Percentiles rank a stretch among this genome's conserved stretches.
Conservation (phyloP, 2,888 invertebrate species). For the Agrotis ipsilon region DNA sequence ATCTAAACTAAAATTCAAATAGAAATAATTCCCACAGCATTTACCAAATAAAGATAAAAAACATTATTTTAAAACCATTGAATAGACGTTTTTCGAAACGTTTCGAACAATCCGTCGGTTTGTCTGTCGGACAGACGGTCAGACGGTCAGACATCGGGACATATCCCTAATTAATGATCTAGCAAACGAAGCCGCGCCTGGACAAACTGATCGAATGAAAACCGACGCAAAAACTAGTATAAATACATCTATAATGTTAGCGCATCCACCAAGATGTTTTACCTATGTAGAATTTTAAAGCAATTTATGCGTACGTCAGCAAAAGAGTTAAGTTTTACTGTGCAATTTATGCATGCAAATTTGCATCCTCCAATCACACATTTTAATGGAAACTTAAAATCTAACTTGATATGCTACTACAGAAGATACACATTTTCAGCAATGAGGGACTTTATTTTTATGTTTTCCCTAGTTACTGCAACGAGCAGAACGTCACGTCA, state of each 20-base stretch:
- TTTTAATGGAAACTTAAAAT: too few relatives aligned
- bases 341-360: too few relatives aligned
- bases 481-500: too few relatives aligned
- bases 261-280: slow-evolving; percentile 65
- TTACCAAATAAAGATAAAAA: slow-evolving; percentile 31
- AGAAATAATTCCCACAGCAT: slow-evolving; percentile 56
- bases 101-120: slow-evolving; percentile 64
- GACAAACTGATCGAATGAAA: slow-evolving; percentile 74
- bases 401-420: too few relatives aligned
- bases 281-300: slow-evolving; percentile 13
- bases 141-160: slow-evolving; percentile 70
- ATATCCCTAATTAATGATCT: slow-evolving; percentile 86
- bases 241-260: slow-evolving; percentile 69
- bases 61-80: slow-evolving; percentile 43
- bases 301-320: too few relatives aligned
- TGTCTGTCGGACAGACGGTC: slow-evolving; percentile 67
- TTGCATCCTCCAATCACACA: too few relatives aligned
- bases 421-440: too few relatives aligned
- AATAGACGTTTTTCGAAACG: slow-evolving; percentile 62
- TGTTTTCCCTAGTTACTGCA: too few relatives aligned
- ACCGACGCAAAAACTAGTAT: slow-evolving; percentile 78
- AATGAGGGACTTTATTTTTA: too few relatives aligned
- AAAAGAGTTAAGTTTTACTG: too few relatives aligned
- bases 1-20: neutral
- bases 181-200: slow-evolving; percentile 77